Conservation (phyloP, 2,888 invertebrate genomes). For the Drosophila rubida region DNA sequence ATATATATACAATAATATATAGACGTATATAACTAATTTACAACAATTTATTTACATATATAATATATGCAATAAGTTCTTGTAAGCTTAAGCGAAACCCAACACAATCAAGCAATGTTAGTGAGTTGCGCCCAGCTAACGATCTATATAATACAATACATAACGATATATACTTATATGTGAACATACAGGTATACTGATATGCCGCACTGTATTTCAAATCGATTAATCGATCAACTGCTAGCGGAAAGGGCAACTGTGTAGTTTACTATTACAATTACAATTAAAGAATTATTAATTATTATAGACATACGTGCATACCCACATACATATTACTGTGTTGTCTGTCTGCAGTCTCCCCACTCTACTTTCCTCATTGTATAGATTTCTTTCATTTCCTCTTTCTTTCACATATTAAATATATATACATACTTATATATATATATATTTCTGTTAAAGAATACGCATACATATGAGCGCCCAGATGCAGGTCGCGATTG, state of each 20-base stretch:
- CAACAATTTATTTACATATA: slow-evolving; percentile 78
- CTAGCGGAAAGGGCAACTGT: slow-evolving; percentile 28
- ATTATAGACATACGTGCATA: slow-evolving; percentile 31
- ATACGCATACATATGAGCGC: slow-evolving; percentile 74
- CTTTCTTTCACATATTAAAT: slow-evolving; percentile 10
- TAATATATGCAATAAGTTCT: slow-evolving; percentile 74
- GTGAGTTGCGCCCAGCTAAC: slow-evolving; percentile 66
- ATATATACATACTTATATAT: slow-evolving; percentile 19
- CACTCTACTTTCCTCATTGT: slow-evolving; percentile 21
- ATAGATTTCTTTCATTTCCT: slow-evolving; percentile 26
- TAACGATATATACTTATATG: slow-evolving; percentile 17
- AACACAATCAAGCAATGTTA: slow-evolving; percentile 80
- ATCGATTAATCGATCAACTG: slow-evolving; percentile 22
- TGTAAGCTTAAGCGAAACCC: slow-evolving; percentile 65
- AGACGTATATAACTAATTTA: slow-evolving; percentile 64
- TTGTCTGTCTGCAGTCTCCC: slow-evolving; percentile 43
- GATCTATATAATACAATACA: slow-evolving; percentile 50
- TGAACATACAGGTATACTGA: slow-evolving; percentile 16
- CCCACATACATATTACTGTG: slow-evolving; percentile 31
- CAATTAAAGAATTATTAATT: slow-evolving; percentile 23
- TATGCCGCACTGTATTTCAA: slow-evolving; percentile 24
- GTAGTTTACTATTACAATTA: slow-evolving; percentile 54
- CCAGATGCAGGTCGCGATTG: slow-evolving; percentile 14
- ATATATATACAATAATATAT: slow-evolving; percentile 28
- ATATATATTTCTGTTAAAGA: slow-evolving; percentile 58